Percentiles rank a stretch among this genome's conserved stretches.
Conservation (phyloP, 2,797 vertebrate species). For the Chelmon rostratus region DNA sequence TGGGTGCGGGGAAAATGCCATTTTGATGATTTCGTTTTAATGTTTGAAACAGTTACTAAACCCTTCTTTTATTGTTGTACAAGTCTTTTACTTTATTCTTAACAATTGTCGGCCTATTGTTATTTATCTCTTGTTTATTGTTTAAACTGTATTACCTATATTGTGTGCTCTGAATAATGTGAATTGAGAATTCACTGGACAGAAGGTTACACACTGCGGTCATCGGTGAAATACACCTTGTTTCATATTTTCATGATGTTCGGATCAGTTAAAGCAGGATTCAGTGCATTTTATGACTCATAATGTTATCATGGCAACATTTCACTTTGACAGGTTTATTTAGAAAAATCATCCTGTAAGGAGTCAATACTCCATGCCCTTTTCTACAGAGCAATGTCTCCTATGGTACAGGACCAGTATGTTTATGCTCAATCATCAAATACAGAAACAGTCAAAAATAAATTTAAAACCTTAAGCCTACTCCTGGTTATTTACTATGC, state of each 20-base stretch:
- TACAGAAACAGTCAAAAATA: not conserved
- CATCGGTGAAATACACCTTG: not conserved
- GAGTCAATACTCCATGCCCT: too few relatives aligned
- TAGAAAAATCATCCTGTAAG: not conserved
- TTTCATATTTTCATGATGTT: not conserved
- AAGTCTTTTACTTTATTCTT: not conserved
- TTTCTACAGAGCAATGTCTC: too few relatives aligned
- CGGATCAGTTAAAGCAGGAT: not conserved
- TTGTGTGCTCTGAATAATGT: not conserved
- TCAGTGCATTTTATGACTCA: not conserved
- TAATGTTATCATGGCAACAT: not conserved
- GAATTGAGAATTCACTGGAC: not conserved
- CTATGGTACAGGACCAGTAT: not conserved
- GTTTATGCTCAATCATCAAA: too few relatives aligned
- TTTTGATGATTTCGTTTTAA: not conserved
- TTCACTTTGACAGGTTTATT: not conserved
- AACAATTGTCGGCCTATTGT: not conserved
- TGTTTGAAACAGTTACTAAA: not conserved
- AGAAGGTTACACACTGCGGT: not conserved
- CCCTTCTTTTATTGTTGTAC: not conserved
- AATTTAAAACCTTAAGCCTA: not conserved
- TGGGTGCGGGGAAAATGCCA: constrained; percentile 4
- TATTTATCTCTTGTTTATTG: not conserved
- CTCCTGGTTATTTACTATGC: not conserved
- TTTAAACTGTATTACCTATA: not conserved